Percentiles rank a stretch among this genome's conserved stretches.
phyloP scores from a whole-genome alignment of 2,113 vertebrate genomes.

The Sander lucioperca region DNA sequence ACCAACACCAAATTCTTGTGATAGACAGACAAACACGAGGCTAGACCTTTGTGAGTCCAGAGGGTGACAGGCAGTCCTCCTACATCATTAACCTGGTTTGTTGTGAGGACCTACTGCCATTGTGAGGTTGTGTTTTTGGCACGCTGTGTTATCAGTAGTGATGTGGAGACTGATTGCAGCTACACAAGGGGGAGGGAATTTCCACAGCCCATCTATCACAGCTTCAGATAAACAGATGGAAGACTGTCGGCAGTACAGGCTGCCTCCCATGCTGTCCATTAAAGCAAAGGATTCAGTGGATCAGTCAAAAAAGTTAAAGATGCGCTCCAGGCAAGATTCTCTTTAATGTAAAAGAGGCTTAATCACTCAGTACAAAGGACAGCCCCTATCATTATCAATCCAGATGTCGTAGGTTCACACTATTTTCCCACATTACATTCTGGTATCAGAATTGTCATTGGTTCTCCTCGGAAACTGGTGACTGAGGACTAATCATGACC shows the following conservation, averaged over 20 bases:
- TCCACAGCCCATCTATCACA: slow-evolving; percentile 78
- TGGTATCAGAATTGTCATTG: neutral
- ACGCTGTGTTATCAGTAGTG: slow-evolving; percentile 73
- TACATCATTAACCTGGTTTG: slow-evolving; percentile 78
- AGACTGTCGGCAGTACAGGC: slow-evolving; percentile 56
- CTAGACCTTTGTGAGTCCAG: slow-evolving; percentile 64
- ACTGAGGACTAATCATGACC: neutral
- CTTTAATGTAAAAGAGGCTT: slow-evolving; percentile 23
- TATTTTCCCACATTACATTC: neutral
- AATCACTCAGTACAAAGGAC: slow-evolving; percentile 8
- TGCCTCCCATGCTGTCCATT: slow-evolving; percentile 60
- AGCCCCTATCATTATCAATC: neutral
- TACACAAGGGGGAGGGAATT: slow-evolving; percentile 63
- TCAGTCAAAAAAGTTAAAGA: slow-evolving; percentile 31
- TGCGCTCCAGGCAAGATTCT: slow-evolving; percentile 18
- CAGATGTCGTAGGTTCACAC: slow-evolving; percentile 8
- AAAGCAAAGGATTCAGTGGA: slow-evolving; percentile 35
- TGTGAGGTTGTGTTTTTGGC: slow-evolving; percentile 76
- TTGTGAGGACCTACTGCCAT: slow-evolving; percentile 70
- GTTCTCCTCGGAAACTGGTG: neutral
- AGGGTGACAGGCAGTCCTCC: slow-evolving; percentile 73
- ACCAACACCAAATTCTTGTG: slow-evolving; percentile 38
- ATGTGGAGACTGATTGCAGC: slow-evolving; percentile 76
- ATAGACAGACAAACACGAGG: slow-evolving; percentile 56
- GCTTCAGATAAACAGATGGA: slow-evolving; percentile 74